Evolutionary conservation across 2,113 vertebrate species (phyloP).

Genomic region (Casuarius casuarius): DNA sequence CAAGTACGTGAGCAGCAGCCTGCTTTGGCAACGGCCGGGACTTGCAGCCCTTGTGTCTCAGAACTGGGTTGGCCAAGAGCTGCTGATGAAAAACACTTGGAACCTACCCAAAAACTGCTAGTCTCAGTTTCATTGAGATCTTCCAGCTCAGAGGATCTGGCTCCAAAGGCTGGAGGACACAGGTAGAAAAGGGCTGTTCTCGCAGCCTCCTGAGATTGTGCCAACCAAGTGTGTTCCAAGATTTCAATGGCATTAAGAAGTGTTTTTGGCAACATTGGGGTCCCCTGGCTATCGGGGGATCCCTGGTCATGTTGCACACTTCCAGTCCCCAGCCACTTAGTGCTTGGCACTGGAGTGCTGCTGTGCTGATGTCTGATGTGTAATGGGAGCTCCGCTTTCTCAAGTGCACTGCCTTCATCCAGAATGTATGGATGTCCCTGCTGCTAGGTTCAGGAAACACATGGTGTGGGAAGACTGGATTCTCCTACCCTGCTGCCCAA

Average conservation of each 20-base stretch:
- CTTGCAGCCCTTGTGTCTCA: not conserved
- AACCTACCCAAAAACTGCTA: not conserved
- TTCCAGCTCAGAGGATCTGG: not conserved
- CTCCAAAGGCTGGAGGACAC: not conserved
- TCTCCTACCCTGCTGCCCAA: not conserved
- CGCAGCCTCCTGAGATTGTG: not conserved
- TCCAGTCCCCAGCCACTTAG: not conserved
- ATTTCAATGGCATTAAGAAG: accelerated
- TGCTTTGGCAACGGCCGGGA: not conserved
- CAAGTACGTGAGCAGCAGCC: accelerated
- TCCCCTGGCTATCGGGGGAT: not conserved
- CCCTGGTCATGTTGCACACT: not conserved
- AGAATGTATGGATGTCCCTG: accelerated
- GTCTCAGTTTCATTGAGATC: not conserved
- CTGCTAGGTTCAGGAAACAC: not conserved
- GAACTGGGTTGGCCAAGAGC: not conserved
- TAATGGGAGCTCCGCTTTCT: not conserved
- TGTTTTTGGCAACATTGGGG: not conserved
- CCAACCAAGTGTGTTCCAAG: accelerated
- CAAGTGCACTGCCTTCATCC: not conserved
- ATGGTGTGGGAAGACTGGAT: not conserved
- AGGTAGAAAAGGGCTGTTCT: not conserved
- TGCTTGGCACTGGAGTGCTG: no score
- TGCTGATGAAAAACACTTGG: not conserved
- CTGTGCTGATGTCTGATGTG: not conserved